Evolutionary conservation across 2,888 invertebrate genomes (phyloP).

Genomic region (Pimpla rufipes): DNA sequence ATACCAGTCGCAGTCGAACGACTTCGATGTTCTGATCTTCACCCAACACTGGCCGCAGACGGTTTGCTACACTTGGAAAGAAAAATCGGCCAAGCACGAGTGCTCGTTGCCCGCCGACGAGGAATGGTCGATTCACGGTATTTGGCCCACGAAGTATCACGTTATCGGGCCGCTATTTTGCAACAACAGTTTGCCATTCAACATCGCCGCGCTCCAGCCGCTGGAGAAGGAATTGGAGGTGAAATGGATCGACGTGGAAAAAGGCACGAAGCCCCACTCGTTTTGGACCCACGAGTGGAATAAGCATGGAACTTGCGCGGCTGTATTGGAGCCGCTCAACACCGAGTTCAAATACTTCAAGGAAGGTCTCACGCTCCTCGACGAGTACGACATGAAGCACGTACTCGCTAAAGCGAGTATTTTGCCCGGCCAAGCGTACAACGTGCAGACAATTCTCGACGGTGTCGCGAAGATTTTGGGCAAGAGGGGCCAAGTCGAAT

Average conservation of each 20-base stretch:
- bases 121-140: conserved; percentile 92
- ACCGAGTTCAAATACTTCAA: conserved; percentile 90
- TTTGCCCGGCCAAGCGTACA: conserved; percentile 85
- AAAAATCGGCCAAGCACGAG: conserved; percentile 87
- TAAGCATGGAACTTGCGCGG: conserved; percentile 94
- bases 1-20: conserved; percentile 74
- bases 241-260: conserved; percentile 92
- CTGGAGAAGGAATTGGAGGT: conserved; percentile 87
- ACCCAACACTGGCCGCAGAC: conserved; percentile 93
- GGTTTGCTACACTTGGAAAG: conserved; percentile 90
- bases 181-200: conserved; percentile 89
- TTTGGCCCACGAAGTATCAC: conserved; percentile 92
- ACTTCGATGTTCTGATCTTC: conserved; percentile 92
- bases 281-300: conserved; percentile 94
- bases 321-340: conserved; percentile 86
- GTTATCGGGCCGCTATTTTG: conserved; percentile 91
- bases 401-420: conserved; percentile 88
- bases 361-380: conserved; percentile 88
- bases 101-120: conserved; percentile 89
- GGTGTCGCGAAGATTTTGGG: conserved; percentile 87
- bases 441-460: conserved; percentile 84
- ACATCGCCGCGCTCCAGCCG: conserved; percentile 87
- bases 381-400: conserved; percentile 88
- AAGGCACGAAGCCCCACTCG: conserved; percentile 86
- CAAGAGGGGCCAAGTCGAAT: conserved; percentile 89